Conservation (phyloP, 2,797 vertebrate species). For the Geotrypetes seraphini region DNA sequence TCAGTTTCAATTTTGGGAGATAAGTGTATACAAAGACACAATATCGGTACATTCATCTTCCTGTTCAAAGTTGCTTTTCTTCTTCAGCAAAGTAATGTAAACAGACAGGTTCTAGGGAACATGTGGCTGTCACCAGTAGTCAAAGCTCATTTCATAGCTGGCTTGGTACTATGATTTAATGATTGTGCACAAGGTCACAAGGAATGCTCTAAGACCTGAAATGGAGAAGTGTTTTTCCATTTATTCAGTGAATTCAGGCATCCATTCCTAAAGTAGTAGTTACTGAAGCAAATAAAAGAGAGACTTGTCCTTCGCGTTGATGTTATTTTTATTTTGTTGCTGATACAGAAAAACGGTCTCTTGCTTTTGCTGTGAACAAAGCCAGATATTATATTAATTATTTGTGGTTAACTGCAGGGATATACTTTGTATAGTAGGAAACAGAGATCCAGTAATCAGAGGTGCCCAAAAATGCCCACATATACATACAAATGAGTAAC, state of each 20-base stretch:
- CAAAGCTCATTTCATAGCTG: not conserved
- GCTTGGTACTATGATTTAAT: constrained; percentile 1
- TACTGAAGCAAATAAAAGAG: not conserved
- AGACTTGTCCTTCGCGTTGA: too few species aligned
- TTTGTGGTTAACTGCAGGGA: too few species aligned
- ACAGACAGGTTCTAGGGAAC: constrained; percentile 8
- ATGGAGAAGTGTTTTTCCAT: not conserved
- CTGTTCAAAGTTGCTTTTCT: constrained; percentile 19
- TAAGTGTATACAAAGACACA: constrained; percentile 9
- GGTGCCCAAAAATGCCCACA: too few species aligned
- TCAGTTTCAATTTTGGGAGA: constrained; percentile 29
- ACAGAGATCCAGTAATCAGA: too few species aligned
- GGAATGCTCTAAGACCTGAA: constrained; percentile 1
- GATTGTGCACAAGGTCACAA: not conserved
- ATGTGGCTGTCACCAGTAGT: not conserved
- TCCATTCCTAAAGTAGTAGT: not conserved
- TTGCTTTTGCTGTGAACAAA: too few species aligned
- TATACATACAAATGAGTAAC: too few species aligned
- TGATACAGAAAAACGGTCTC: too few species aligned
- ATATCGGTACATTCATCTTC: constrained; percentile 12
- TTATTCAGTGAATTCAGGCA: not conserved
- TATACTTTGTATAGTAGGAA: too few species aligned
- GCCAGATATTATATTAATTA: too few species aligned
- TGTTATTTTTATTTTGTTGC: too few species aligned
- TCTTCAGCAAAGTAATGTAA: constrained; percentile 16